These are phyloP conservation scores for Manis pentadactyla DNA, from an alignment of 2,797 vertebrate genomes.

Conservation along the genomic window DNA sequence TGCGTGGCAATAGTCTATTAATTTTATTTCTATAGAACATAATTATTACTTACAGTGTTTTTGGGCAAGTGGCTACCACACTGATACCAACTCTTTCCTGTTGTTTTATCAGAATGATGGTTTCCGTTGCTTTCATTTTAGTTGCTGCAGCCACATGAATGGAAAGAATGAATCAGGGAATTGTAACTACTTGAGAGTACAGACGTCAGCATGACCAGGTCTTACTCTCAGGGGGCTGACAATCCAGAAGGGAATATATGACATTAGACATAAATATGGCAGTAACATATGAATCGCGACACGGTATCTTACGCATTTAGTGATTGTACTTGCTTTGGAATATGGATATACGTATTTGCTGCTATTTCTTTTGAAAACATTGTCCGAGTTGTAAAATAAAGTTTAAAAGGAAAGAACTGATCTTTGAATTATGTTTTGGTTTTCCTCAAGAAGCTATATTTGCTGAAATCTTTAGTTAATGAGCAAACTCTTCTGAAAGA, in stretches of 20 bases:
- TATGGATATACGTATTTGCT: no score
- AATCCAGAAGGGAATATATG: neutral
- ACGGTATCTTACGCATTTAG: neutral
- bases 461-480: neutral
- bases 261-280: neutral
- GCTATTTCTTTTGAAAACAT: neutral
- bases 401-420: neutral
- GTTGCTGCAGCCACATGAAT: neutral
- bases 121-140: neutral
- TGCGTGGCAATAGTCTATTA: neutral
- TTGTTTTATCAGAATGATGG: neutral
- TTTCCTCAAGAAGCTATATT: neutral
- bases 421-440: conserved; percentile 3
- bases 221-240: neutral
- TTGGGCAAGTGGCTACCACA: neutral
- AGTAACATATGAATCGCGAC: neutral
- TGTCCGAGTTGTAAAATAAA: neutral
- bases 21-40: conserved; percentile 17
- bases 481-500: neutral
- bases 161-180: neutral
- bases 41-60: neutral
- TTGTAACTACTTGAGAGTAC: neutral
- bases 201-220: neutral
- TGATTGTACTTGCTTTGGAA: neutral
- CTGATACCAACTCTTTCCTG: neutral